Evolutionary conservation across 2,888 invertebrate genomes (phyloP).

Genomic region (Creontiades dilutus): DNA sequence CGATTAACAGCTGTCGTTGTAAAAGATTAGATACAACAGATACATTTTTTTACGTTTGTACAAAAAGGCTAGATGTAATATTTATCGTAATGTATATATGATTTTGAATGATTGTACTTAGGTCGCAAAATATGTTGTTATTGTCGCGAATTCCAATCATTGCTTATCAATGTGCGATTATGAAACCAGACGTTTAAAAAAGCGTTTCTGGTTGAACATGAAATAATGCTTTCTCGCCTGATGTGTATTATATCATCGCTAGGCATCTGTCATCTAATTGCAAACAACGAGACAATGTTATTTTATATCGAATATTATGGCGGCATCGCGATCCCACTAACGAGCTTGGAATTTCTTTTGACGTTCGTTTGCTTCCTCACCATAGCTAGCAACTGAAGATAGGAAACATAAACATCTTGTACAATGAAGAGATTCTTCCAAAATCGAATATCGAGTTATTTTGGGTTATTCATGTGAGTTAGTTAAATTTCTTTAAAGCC

Average conservation of each 20-base stretch:
- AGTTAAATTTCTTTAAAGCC: too few species aligned
- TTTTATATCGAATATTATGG: not conserved
- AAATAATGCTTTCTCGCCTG: not conserved
- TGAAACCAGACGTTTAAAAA: not conserved
- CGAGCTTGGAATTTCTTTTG: too few species aligned
- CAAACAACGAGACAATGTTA: not conserved
- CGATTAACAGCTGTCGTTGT: not conserved
- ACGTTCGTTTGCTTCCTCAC: too few species aligned
- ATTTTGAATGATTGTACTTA: not conserved
- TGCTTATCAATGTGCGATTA: conserved; percentile 26
- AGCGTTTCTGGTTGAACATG: not conserved
- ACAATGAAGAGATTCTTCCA: too few species aligned
- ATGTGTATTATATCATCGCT: not conserved
- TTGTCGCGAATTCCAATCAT: not conserved
- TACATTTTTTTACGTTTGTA: conserved; percentile 24
- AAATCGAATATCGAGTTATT: too few species aligned
- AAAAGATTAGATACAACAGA: not conserved
- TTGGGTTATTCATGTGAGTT: too few species aligned
- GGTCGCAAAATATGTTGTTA: not conserved
- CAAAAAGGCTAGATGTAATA: not conserved
- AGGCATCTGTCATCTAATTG: not conserved
- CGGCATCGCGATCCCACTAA: too few species aligned
- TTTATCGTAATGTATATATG: not conserved
- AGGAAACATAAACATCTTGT: too few species aligned
- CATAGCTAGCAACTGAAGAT: too few species aligned